Percentiles rank a stretch among this genome's conserved stretches.
These are phyloP conservation scores for Stegodyphus dumicola DNA, from an alignment of 1,140 invertebrate species.

Conservation along the genomic window DNA sequence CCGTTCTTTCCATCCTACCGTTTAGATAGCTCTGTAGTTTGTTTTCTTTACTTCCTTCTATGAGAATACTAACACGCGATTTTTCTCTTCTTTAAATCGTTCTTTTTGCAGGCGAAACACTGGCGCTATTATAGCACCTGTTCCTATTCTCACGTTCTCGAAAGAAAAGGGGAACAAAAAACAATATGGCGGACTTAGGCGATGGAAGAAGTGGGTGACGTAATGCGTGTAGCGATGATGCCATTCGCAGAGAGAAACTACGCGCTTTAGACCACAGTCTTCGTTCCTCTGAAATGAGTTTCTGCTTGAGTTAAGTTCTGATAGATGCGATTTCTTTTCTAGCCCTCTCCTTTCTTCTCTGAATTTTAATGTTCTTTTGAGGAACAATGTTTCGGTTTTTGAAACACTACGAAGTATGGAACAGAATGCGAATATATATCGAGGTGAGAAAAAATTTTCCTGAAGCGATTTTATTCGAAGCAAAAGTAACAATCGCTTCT, in stretches of 20 bases:
- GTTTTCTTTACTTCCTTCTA: slow-evolving; percentile 31
- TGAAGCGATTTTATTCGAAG: too few species aligned
- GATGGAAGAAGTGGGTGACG: slow-evolving; percentile 16
- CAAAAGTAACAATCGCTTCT: too few species aligned
- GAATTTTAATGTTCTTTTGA: slow-evolving; percentile 13
- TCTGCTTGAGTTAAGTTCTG: slow-evolving; percentile 43
- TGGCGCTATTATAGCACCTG: slow-evolving; percentile 53
- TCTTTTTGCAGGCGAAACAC: slow-evolving; percentile 31
- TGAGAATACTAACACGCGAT: slow-evolving; percentile 50
- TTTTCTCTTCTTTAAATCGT: slow-evolving; percentile 7
- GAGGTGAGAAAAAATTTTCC: too few species aligned
- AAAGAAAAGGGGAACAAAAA: slow-evolving; percentile 10
- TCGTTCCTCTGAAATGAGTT: slow-evolving; percentile 35
- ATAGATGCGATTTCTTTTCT: slow-evolving; percentile 32
- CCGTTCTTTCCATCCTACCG: slow-evolving; percentile 2
- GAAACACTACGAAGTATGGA: too few species aligned
- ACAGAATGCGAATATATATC: too few species aligned
- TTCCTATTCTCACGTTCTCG: slow-evolving; percentile 53
- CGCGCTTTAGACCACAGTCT: not conserved
- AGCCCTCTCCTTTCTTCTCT: not conserved
- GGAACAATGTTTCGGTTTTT: not conserved
- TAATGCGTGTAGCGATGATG: slow-evolving; percentile 55
- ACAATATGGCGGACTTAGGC: slow-evolving; percentile 7
- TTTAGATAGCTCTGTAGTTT: not conserved
- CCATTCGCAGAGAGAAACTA: slow-evolving; percentile 37